phyloP scores from a whole-genome alignment of 2,888 invertebrate genomes.

The Melieria omissa region DNA sequence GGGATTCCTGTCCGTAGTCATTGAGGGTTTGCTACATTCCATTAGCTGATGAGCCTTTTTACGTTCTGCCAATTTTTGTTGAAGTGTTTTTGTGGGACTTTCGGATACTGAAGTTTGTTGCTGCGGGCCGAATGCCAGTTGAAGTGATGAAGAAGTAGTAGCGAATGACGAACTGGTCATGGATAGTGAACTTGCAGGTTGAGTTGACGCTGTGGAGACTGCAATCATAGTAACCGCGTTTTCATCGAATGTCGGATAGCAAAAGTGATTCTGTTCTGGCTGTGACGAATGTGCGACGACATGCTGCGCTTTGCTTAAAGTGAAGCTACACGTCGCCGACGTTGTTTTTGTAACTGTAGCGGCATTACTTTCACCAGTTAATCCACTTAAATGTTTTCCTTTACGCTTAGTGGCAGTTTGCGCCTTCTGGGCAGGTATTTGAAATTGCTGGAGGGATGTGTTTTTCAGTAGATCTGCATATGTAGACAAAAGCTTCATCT shows the following conservation, averaged over 20 bases:
- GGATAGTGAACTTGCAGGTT: not conserved
- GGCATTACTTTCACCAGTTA: conserved; percentile 5
- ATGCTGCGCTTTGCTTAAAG: too few species aligned
- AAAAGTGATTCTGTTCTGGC: not conserved
- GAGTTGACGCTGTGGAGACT: not conserved
- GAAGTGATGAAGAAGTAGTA: conserved; percentile 15
- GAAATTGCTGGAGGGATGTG: conserved; percentile 42
- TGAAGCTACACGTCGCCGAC: conserved; percentile 17
- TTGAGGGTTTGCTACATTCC: conserved; percentile 28
- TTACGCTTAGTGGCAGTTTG: conserved; percentile 46
- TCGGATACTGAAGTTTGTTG: not conserved
- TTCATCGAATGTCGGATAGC: conserved; percentile 25
- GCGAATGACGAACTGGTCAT: conserved; percentile 37
- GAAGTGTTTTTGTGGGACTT: conserved; percentile 72
- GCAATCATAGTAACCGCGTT: conserved; percentile 30
- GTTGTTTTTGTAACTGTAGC: conserved; percentile 11
- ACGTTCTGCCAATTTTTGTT: conserved; percentile 77
- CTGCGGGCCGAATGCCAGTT: not conserved
- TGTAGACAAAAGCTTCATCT: conserved; percentile 45
- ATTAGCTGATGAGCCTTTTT: conserved; percentile 64
- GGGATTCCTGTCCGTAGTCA: conserved; percentile 38
- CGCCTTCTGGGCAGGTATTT: conserved; percentile 44
- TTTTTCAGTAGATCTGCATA: conserved; percentile 48
- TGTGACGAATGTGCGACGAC: too few species aligned
- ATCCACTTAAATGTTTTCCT: not conserved